Evolutionary conservation across 2,113 vertebrate genomes (phyloP), one percentile per base, ranked within the genome.

Genomic region (Micronycteris hirsuta): DNA sequence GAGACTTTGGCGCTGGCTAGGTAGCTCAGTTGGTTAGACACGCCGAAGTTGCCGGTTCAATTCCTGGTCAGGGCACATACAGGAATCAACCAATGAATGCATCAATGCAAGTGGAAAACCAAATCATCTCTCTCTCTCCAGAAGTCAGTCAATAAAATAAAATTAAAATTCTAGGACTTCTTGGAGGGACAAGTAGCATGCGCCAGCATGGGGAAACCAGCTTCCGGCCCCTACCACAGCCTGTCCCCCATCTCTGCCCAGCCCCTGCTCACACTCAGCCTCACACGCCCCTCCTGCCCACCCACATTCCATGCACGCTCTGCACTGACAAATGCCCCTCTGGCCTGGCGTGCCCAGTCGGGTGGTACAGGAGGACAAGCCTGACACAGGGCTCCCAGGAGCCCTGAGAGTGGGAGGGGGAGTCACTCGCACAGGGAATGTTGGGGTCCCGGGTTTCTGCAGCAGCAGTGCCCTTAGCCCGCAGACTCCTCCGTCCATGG

Each of bases 91-190:
- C 71, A 73, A 31, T 17, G 14, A 74, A 45, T 43, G 38, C 38
- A 73, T 73, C 24, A 26, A 73, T 15, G 36, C n/a, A n/a, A 43
- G 41, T 17, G 73, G 43, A 43, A 43, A 15, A 73, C 10, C 26
- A 47, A 33, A 33, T 31, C 7, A 14, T 28, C 26, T 47, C 31
- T 49, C 45, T 10, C 16, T 12, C 43, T 31, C 43, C 8, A 15
- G 28, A 76, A 49, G 33, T 20, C 73, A 47, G 33, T 49, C 17
- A 47, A 49, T 47, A 33, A 76, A 67, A 67, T 67, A 67, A 16
- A 76, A 76, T 14, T 87, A 71, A 95, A 71, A 52, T 43, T 36
- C 15, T 20, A 82, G 26, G 5, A 43, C 38, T 92, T 45, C 80
- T 65, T 54, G 3, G 63, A 94, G 41, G 2, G 14, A 58, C 36